Conservation (phyloP, 2,888 invertebrate genomes). For the Harpalus rubripes region DNA sequence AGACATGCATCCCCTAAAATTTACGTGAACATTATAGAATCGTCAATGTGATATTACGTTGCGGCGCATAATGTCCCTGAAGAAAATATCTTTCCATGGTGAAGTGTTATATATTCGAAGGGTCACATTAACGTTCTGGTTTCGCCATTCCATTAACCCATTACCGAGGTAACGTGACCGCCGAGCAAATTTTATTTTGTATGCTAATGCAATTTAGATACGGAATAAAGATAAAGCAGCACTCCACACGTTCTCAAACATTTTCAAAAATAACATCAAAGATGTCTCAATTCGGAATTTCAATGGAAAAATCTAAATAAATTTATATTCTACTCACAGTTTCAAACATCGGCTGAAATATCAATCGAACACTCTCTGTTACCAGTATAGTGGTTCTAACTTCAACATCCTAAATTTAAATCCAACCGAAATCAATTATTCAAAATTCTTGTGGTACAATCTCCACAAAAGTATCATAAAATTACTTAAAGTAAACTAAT, state of each 20-base stretch:
- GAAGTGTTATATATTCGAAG: background rate
- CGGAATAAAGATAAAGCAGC: slow-evolving; percentile 53
- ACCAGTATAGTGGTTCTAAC: background rate
- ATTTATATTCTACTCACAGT: slow-evolving; percentile 39
- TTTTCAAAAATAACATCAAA: slow-evolving; percentile 33
- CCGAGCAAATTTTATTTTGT: slow-evolving; percentile 62
- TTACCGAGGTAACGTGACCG: slow-evolving; percentile 28
- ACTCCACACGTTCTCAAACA: background rate
- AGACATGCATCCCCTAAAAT: too few relatives aligned
- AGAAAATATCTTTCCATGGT: background rate
- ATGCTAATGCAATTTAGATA: slow-evolving; percentile 64
- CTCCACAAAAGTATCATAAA: too few relatives aligned
- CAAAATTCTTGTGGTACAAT: too few relatives aligned
- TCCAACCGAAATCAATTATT: too few relatives aligned
- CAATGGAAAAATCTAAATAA: slow-evolving; percentile 54
- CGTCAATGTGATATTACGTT: background rate
- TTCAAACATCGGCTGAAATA: background rate
- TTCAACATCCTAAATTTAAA: too few relatives aligned
- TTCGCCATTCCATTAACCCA: slow-evolving; percentile 30
- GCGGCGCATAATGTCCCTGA: background rate
- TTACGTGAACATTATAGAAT: background rate
- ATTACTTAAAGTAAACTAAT: too few relatives aligned
- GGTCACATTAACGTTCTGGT: slow-evolving; percentile 29
- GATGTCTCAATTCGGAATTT: slow-evolving; percentile 32
- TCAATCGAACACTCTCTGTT: background rate